phyloP scores from a whole-genome alignment of 2,888 invertebrate genomes.

The Drosophila pegasa region DNA sequence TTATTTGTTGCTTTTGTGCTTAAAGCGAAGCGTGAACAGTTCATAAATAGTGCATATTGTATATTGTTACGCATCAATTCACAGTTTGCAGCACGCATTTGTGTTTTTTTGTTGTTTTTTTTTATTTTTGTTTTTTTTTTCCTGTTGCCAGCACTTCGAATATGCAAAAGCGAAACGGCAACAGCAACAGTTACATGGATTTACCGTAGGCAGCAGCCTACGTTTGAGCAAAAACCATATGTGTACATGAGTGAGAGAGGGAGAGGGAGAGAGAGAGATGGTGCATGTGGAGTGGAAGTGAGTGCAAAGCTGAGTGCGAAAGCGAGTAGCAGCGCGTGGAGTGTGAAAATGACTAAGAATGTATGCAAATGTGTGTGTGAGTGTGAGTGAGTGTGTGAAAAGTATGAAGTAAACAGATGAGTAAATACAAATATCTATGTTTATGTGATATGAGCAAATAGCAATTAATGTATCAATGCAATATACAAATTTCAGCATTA shows the following conservation, averaged over 20 bases:
- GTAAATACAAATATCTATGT: not conserved
- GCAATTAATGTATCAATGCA: slow-evolving; percentile 5
- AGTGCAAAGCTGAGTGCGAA: slow-evolving; percentile 1
- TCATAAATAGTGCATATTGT: slow-evolving; percentile 25
- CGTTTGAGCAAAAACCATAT: not conserved
- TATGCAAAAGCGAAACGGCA: not conserved
- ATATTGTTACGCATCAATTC: not conserved
- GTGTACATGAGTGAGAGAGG: not conserved
- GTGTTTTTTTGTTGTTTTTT: not conserved
- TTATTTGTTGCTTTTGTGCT: not conserved
- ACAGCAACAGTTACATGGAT: slow-evolving; percentile 8
- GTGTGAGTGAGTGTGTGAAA: not conserved
- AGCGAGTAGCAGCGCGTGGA: not conserved
- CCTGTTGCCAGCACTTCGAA: slow-evolving; percentile 1
- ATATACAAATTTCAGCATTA: not conserved
- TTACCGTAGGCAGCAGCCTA: not conserved
- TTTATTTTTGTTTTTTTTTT: slow-evolving; percentile 2
- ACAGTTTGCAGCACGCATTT: not conserved
- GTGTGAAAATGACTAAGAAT: not conserved
- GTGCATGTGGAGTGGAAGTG: not conserved
- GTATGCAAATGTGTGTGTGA: not conserved
- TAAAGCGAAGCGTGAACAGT: slow-evolving; percentile 7
- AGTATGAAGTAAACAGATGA: not conserved
- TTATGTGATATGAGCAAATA: not conserved
- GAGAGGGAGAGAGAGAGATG: not conserved